Percentiles rank a stretch among this genome's conserved stretches.
phyloP scores from a whole-genome alignment of 1,140 invertebrate genomes.

The Sarcophaga bullata region DNA sequence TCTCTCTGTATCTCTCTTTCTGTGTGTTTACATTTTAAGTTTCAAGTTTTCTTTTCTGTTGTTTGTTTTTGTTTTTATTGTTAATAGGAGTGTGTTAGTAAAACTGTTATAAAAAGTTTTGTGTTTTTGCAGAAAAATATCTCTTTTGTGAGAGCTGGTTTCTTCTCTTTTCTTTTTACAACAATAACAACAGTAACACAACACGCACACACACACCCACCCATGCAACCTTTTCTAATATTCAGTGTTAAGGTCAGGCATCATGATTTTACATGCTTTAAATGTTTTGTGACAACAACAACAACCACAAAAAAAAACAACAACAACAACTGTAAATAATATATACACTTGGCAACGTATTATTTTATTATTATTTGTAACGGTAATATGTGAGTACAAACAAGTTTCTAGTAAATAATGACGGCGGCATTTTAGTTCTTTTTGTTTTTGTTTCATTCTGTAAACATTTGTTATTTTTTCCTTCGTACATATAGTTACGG shows the following conservation, averaged over 20 bases:
- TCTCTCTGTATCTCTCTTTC: not conserved
- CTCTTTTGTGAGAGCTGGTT: too few species aligned
- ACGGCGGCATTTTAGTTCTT: not conserved
- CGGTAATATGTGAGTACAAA: not conserved
- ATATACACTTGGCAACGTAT: conserved; percentile 36
- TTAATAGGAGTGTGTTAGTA: conserved; percentile 2
- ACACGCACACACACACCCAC: not conserved
- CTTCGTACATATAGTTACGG: not conserved
- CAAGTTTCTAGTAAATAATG: not conserved
- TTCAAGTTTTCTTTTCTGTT: not conserved
- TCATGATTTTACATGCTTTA: conserved; percentile 31
- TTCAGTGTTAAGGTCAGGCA: conserved; percentile 37
- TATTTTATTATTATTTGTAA: too few species aligned
- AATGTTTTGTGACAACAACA: too few species aligned
- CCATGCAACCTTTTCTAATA: conserved; percentile 11
- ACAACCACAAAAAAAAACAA: too few species aligned
- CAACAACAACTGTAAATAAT: too few species aligned
- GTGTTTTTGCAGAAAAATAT: not conserved
- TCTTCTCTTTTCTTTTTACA: too few species aligned
- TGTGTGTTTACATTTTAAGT: not conserved
- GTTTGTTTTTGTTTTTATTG: too few species aligned
- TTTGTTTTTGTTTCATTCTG: not conserved
- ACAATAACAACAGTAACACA: too few species aligned
- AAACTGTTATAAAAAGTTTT: conserved; percentile 34
- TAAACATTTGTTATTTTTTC: not conserved